Conservation (phyloP, 2,797 vertebrate genomes). For the Gadopsis bispinosus region DNA sequence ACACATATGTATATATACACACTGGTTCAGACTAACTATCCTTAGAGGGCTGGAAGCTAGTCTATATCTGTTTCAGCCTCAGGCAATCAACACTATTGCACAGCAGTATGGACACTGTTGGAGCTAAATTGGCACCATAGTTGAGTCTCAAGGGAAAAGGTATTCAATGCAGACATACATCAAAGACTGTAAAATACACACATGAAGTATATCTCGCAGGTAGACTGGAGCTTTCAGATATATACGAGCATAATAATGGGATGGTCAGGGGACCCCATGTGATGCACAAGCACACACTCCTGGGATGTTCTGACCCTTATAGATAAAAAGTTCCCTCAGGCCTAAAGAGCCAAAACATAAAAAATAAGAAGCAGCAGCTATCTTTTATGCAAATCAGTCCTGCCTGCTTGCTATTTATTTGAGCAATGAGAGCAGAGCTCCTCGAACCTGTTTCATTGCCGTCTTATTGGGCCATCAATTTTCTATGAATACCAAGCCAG, state of each 20-base stretch:
- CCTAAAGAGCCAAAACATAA: slow-evolving; percentile 60
- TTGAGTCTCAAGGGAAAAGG: slow-evolving; percentile 39
- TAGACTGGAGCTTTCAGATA: slow-evolving; percentile 48
- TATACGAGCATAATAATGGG: slow-evolving; percentile 35
- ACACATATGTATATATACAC: slow-evolving; percentile 9
- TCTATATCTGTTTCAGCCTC: slow-evolving; percentile 32
- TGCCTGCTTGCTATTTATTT: slow-evolving; percentile 44
- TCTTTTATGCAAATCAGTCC: slow-evolving; percentile 73
- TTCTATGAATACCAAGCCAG: slow-evolving; percentile 63
- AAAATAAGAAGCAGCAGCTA: slow-evolving; percentile 37
- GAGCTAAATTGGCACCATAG: slow-evolving; percentile 46
- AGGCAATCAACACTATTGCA: slow-evolving; percentile 9
- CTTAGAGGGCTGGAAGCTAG: slow-evolving; percentile 6
- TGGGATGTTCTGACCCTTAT: slow-evolving; percentile 56
- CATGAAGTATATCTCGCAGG: slow-evolving; percentile 42
- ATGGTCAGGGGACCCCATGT: slow-evolving; percentile 32
- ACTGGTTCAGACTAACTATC: slow-evolving; percentile 3
- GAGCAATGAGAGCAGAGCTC: slow-evolving; percentile 42
- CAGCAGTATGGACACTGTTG: not conserved
- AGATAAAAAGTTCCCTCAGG: slow-evolving; percentile 52
- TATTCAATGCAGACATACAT: slow-evolving; percentile 55
- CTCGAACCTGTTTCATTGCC: slow-evolving; percentile 25
- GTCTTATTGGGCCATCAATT: slow-evolving; percentile 50
- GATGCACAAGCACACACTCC: slow-evolving; percentile 32
- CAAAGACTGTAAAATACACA: slow-evolving; percentile 46